Conservation (phyloP, 2,888 invertebrate species). For the Xylocampa areola region DNA sequence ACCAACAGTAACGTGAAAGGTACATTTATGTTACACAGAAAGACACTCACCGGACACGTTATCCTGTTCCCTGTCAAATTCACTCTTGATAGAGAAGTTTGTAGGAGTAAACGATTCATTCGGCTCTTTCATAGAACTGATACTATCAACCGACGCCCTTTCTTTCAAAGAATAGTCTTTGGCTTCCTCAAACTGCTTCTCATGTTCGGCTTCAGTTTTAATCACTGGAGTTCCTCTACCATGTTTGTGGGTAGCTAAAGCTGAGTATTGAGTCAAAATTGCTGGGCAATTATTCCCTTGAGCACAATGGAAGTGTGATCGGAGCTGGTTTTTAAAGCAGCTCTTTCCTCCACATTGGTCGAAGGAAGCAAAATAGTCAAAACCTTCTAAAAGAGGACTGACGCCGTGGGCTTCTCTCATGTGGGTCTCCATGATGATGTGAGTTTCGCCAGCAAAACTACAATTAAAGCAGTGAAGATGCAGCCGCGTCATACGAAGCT, state of each 20-base stretch:
- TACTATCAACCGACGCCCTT: slow-evolving; percentile 82
- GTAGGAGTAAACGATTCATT: slow-evolving; percentile 78
- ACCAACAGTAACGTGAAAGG: too few relatives aligned
- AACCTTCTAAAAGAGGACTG: slow-evolving; percentile 95
- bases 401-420: slow-evolving; percentile 96
- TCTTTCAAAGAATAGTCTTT: slow-evolving; percentile 88
- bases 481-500: slow-evolving; percentile 91
- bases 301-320: slow-evolving; percentile 86
- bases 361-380: slow-evolving; percentile 93
- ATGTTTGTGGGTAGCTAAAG: slow-evolving; percentile 86
- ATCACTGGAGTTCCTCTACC: slow-evolving; percentile 84
- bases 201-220: slow-evolving; percentile 80
- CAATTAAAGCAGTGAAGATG: slow-evolving; percentile 97
- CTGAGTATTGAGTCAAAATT: slow-evolving; percentile 86
- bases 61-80: slow-evolving; percentile 85
- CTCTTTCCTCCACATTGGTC: slow-evolving; percentile 87
- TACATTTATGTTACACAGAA: slow-evolving; percentile 54
- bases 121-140: slow-evolving; percentile 79
- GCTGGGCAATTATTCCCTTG: slow-evolving; percentile 87
- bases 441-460: slow-evolving; percentile 94
- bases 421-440: slow-evolving; percentile 94
- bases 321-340: slow-evolving; percentile 85
- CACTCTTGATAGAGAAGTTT: slow-evolving; percentile 86
- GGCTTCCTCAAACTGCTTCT: slow-evolving; percentile 83
- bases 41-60: slow-evolving; percentile 85